A percentile compares a stretch with the other conserved stretches of the same genome.
Conservation (phyloP, 2,888 invertebrate genomes). For the Drosophila nr. fundita region DNA sequence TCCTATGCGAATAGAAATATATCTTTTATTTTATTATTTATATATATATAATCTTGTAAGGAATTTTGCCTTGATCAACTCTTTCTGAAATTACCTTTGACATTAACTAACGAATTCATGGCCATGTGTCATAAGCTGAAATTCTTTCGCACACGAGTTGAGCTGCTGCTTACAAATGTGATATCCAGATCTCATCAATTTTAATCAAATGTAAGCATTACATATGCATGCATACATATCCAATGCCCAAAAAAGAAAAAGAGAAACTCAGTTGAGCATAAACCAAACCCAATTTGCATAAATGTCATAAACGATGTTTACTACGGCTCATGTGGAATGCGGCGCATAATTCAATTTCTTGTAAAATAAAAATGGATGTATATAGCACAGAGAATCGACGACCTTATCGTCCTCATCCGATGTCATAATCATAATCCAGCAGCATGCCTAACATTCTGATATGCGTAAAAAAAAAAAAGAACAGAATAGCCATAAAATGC, state of each 20-base stretch:
- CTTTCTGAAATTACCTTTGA: not conserved
- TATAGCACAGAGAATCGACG: conserved; percentile 13
- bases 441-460: conserved; percentile 33
- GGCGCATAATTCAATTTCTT: conserved; percentile 60
- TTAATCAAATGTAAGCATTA: conserved; percentile 1
- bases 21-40: no score
- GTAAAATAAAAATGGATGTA: conserved; percentile 32
- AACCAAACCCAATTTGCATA: conserved; percentile 65
- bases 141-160: not conserved
- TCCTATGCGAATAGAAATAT: no score
- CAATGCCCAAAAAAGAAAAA: not conserved
- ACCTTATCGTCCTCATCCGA: conserved; percentile 35
- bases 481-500: conserved; percentile 74
- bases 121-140: not conserved
- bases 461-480: conserved; percentile 34
- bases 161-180: not conserved
- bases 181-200: not conserved
- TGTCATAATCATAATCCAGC: conserved; percentile 74
- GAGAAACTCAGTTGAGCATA: conserved; percentile 3
- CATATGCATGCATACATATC: not conserved
- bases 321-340: conserved; percentile 32
- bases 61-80: not conserved
- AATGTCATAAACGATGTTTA: conserved; percentile 58
- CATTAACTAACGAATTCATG: not conserved
- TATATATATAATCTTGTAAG: no score